Conservation (phyloP, 2,113 vertebrate species). For the Leptodactylus fuscus region DNA sequence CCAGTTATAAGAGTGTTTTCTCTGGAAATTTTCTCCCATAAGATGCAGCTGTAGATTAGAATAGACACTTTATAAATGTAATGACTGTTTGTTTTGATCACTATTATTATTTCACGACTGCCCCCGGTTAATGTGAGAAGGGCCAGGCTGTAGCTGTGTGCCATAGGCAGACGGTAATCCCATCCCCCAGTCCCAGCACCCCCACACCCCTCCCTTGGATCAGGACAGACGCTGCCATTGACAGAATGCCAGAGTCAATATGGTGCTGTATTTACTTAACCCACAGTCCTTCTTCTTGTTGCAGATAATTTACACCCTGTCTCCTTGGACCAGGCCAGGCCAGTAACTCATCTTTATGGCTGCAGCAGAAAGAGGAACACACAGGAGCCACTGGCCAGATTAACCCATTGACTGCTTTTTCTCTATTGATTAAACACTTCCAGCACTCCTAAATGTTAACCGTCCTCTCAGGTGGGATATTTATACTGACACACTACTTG, state of each 20-base stretch:
- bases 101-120: slow-evolving; percentile 30
- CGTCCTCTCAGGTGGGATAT: slow-evolving; percentile 31
- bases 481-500: slow-evolving; percentile 5
- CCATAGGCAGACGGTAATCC: slow-evolving; percentile 29
- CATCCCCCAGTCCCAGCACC: slow-evolving; percentile 36
- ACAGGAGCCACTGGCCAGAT: slow-evolving; percentile 60
- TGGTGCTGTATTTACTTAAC: slow-evolving; percentile 66
- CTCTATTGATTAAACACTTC: slow-evolving; percentile 31
- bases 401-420: slow-evolving; percentile 57
- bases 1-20: slow-evolving; percentile 13
- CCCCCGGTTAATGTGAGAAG: slow-evolving; percentile 20
- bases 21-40: slow-evolving; percentile 24
- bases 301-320: slow-evolving; percentile 64
- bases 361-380: slow-evolving; percentile 55
- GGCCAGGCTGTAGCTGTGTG: slow-evolving; percentile 1
- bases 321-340: slow-evolving; percentile 64
- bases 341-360: slow-evolving; percentile 65
- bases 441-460: background rate
- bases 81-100: slow-evolving; percentile 34
- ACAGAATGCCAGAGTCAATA: slow-evolving; percentile 61
- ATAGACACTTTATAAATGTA: slow-evolving; percentile 39
- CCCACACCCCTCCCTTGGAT: slow-evolving; percentile 22
- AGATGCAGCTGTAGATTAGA: background rate
- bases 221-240: slow-evolving; percentile 59
- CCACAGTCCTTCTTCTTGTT: slow-evolving; percentile 61